A percentile compares a stretch with the other conserved stretches of the same genome.
These are phyloP conservation scores for Drosophila punjabiensis DNA, from an alignment of 1,140 invertebrate genomes.

Conservation along the genomic window DNA sequence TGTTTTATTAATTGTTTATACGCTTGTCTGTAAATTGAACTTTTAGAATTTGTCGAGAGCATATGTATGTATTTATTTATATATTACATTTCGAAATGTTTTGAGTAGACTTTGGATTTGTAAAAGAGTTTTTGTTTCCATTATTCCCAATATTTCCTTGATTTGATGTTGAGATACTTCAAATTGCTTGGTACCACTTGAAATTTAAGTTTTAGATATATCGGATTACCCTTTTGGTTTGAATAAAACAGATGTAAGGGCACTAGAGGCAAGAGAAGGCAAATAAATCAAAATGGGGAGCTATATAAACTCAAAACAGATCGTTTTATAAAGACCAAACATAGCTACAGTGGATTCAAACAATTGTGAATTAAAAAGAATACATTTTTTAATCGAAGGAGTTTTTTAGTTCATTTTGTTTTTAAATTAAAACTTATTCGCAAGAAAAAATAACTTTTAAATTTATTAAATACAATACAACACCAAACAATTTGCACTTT, in stretches of 20 bases:
- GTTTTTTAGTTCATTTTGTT: not conserved
- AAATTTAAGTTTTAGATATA: not conserved
- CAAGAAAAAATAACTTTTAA: not conserved
- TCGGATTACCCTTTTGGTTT: constrained; percentile 5
- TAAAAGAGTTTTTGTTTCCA: not conserved
- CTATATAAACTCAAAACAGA: constrained; percentile 32
- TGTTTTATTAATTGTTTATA: constrained; percentile 72
- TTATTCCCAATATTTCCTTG: not conserved
- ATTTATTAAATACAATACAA: not conserved
- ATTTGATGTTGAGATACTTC: not conserved
- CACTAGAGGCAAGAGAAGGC: constrained; percentile 5
- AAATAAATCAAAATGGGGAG: constrained; percentile 18
- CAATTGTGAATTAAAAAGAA: not conserved
- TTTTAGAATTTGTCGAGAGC: constrained; percentile 25
- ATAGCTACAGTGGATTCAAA: constrained; percentile 11
- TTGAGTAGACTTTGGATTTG: not conserved
- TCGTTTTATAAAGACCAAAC: constrained; percentile 12
- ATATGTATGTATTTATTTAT: constrained; percentile 49
- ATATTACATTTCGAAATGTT: not conserved
- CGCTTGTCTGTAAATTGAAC: constrained; percentile 11
- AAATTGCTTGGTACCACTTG: not conserved
- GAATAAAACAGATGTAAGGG: constrained; percentile 39
- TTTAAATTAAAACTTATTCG: not conserved
- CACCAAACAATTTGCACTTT: not conserved
- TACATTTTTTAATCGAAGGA: not conserved